Evolutionary conservation across 2,797 vertebrate genomes (phyloP).

Genomic region (Macropus fuliginosus): DNA sequence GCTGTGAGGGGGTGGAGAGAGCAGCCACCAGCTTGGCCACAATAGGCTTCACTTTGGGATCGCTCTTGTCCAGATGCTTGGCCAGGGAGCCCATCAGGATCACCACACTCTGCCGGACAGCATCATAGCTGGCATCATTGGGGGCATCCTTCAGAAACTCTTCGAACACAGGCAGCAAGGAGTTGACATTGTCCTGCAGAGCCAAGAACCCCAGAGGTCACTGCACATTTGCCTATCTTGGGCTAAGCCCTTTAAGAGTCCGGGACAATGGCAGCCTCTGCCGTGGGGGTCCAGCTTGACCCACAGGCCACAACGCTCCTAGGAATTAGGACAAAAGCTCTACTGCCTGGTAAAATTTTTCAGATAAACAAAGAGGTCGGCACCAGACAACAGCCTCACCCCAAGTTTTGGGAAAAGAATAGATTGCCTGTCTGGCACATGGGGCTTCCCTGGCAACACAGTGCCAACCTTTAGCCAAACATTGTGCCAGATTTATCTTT

Average conservation of each 20-base stretch:
- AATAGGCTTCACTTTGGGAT: slow-evolving; percentile 99
- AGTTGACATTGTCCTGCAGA: slow-evolving; percentile 95
- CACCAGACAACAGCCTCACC: neutral
- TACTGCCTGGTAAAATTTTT: neutral
- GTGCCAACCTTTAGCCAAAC: neutral
- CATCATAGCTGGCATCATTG: slow-evolving; percentile 96
- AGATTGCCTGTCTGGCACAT: neutral
- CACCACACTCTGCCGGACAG: slow-evolving; percentile 98
- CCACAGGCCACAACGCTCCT: neutral
- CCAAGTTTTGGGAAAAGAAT: neutral
- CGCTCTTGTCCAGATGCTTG: slow-evolving; percentile 98
- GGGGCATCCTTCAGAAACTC: slow-evolving; percentile 97
- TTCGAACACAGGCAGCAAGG: slow-evolving; percentile 97
- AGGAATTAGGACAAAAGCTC: neutral
- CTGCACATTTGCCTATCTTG: slow-evolving; percentile 62
- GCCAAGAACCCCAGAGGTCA: slow-evolving; percentile 69
- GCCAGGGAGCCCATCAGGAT: slow-evolving; percentile 99
- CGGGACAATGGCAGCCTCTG: neutral
- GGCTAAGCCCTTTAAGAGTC: neutral
- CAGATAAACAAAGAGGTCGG: neutral
- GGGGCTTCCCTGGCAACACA: neutral
- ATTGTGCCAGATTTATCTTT: neutral
- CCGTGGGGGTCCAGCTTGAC: neutral
- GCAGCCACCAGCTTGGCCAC: slow-evolving; percentile 97
- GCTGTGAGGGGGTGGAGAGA: slow-evolving; percentile 97